Conservation (phyloP, 30 jellyfish, hydroid and myxozoan genomes). For the Hydractinia echinata region DNA sequence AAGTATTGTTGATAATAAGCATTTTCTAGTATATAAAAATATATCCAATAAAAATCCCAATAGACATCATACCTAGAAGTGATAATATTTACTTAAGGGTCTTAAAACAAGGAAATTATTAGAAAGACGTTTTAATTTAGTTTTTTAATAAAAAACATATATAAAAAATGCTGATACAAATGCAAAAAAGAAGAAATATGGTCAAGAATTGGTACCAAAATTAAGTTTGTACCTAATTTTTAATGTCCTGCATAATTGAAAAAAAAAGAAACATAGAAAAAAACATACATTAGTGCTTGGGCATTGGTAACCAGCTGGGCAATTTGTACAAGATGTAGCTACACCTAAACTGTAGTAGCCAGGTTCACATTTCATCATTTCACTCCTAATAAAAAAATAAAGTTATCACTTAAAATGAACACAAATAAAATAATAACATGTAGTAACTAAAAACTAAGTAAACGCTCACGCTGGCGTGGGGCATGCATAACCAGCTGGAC, state of each 20-base stretch:
- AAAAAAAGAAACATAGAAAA: too few species aligned
- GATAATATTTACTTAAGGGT: conserved; percentile 18
- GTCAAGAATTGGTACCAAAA: too few species aligned
- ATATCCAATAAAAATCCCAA: not conserved
- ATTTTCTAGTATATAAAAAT: not conserved
- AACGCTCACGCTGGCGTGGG: conserved; percentile 76
- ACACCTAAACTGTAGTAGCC: conserved; percentile 81
- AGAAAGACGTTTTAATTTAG: too few species aligned
- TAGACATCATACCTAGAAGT: not conserved
- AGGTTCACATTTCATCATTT: conserved; percentile 42
- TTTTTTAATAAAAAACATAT: too few species aligned
- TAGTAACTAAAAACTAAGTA: not conserved
- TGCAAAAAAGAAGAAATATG: too few species aligned
- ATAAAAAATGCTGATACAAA: too few species aligned
- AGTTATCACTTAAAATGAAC: not conserved
- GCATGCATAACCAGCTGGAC: conserved; percentile 86
- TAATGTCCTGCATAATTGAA: too few species aligned
- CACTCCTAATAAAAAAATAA: conserved; percentile 36
- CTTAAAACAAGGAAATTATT: too few species aligned
- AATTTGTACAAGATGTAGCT: conserved; percentile 58
- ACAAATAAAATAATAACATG: not conserved
- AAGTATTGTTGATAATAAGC: too few species aligned
- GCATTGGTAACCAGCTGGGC: conserved; percentile 96
- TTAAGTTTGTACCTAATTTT: too few species aligned
- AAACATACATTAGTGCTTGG: conserved; percentile 47